Evolutionary conservation across 2,888 invertebrate species (phyloP), one percentile per base, ranked within the genome.

Genomic region (Caenorhabditis afra): DNA sequence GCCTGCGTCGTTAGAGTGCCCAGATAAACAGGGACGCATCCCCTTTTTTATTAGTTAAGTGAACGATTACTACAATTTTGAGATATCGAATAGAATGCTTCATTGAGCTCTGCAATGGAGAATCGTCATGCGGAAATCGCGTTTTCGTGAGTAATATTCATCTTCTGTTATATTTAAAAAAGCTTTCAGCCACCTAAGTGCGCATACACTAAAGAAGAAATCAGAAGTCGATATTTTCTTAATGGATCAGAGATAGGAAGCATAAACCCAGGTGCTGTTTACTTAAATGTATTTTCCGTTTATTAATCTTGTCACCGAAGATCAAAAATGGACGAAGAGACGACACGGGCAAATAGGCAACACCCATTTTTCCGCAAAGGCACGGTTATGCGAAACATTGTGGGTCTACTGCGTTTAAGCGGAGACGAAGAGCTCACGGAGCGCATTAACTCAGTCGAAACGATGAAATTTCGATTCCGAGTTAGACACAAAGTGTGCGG

Each of bases 181-280:
- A 23, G 18, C 39, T 68, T 82, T 47, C 49, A 85, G 85, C 84
- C 85, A 16, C 85, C 85, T n/a, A 84, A 83, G 65, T 85, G 85
- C 52, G 81, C 85, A 20, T 84, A 81, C 59, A 81, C 83, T 12
- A 81, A 81, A 57, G 83, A 84, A 23, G 85, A 85, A 67, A 79
- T 85, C n/a, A 52, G 77, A n/a, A 79, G 77, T 35, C 55, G 82
- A 37, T 77, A 73, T n/a, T 59, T 52, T 18, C 20, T 37, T n/a
- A 73, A 61, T 37, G 52, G 78, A 18, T 39, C 62, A 44, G 73
- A 83, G 18, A 67, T 64, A 22, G 39, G 44, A 11, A 53, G 45
- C 12, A 73, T 45, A 12, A 59, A 75, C 75, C 58, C 64, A 79
- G 83, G 68, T 68, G 8, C 12, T 37, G 4, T 23, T 45, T 18